Conservation (phyloP, 2,113 vertebrate species). For the Cepphus grylle region DNA sequence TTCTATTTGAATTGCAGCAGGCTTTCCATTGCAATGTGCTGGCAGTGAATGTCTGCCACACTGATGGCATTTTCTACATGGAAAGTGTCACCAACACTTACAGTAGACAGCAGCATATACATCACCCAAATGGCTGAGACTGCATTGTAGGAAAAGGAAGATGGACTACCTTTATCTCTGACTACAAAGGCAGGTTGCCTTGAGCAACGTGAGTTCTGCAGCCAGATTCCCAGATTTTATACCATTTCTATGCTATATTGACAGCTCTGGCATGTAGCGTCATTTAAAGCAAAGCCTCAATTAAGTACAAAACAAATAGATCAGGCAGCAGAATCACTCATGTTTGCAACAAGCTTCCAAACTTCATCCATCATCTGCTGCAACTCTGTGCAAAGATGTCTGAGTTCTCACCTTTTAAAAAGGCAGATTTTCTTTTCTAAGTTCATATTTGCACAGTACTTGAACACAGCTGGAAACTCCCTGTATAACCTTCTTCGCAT, state of each 20-base stretch:
- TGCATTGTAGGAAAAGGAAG: not conserved
- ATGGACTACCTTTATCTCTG: not conserved
- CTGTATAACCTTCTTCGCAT: not conserved
- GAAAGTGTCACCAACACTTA: not conserved
- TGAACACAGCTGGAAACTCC: not conserved
- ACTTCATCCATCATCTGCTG: not conserved
- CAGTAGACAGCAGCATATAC: not conserved
- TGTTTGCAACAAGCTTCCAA: not conserved
- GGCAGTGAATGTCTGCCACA: conserved; percentile 4
- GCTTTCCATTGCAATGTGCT: conserved; percentile 16
- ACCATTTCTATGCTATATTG: not conserved
- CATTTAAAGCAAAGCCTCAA: conserved; percentile 7
- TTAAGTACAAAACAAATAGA: conserved; percentile 18
- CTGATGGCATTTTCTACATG: conserved; percentile 14
- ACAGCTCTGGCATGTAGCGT: conserved; percentile 12
- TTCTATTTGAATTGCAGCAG: not conserved
- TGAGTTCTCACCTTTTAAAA: not conserved
- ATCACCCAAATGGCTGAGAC: not conserved
- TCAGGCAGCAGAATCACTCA: not conserved
- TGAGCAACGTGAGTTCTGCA: not conserved
- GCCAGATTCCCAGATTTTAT: not conserved
- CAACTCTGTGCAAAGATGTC: not conserved
- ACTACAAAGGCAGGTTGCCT: not conserved
- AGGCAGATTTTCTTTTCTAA: not conserved
- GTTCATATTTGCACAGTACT: not conserved